A percentile compares a stretch with the other conserved stretches of the same genome.
Conservation (phyloP, 2,888 invertebrate species). For the Leistus spinibarbis region DNA sequence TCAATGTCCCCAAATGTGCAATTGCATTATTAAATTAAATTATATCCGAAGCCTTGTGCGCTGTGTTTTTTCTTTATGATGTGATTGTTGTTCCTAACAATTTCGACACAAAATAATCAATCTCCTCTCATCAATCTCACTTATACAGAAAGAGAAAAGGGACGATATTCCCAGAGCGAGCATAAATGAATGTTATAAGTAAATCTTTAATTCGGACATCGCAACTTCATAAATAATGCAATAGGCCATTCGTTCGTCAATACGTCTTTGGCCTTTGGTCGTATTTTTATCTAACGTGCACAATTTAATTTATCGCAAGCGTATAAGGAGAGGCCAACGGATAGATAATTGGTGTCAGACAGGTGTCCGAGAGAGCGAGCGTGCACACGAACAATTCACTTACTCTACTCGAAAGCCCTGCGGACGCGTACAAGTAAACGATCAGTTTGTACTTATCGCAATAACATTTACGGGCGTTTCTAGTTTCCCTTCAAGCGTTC, state of each 20-base stretch:
- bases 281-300: neutral
- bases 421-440: slow-evolving; percentile 10
- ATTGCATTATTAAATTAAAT: slow-evolving; percentile 36
- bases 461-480: slow-evolving; percentile 29
- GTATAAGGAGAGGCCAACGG: neutral
- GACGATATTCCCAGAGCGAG: neutral
- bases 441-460: slow-evolving; percentile 27
- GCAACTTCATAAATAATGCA: slow-evolving; percentile 32
- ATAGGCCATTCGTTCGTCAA: neutral
- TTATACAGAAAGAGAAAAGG: neutral
- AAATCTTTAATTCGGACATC: slow-evolving; percentile 25
- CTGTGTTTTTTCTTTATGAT: neutral
- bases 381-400: neutral
- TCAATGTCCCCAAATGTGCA: slow-evolving; percentile 37
- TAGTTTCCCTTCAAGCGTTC: slow-evolving; percentile 14
- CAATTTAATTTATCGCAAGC: neutral
- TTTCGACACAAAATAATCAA: slow-evolving; percentile 2
- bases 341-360: neutral
- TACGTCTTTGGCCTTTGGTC: neutral
- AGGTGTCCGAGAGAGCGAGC: neutral
- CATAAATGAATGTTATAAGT: slow-evolving; percentile 2
- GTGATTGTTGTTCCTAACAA: neutral
- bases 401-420: neutral
- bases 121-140: slow-evolving; percentile 10
- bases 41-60: slow-evolving; percentile 21